phyloP scores from a whole-genome alignment of 64 coral and sea anemone species.

The Porites australiensis region DNA sequence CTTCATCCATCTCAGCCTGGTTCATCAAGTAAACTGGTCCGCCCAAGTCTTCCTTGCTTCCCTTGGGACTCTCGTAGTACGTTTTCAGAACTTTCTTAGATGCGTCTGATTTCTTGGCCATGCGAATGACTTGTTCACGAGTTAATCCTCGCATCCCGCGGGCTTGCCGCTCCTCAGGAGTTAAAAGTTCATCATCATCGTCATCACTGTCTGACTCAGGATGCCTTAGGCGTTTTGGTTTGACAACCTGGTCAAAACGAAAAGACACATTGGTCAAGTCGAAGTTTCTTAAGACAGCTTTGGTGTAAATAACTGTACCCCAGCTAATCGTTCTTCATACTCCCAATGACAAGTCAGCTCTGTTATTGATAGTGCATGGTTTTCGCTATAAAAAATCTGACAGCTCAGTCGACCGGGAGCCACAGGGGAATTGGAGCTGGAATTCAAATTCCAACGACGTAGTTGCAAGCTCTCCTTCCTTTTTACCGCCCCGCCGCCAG shows the following conservation, averaged over 20 bases:
- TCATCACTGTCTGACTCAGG: conserved; percentile 54
- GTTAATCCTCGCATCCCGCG: conserved; percentile 72
- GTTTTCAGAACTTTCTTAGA: conserved; percentile 67
- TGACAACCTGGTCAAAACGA: neutral
- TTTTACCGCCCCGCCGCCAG: too few relatives aligned
- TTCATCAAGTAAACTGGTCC: conserved; percentile 74
- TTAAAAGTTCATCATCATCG: conserved; percentile 2
- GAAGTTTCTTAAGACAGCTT: too few relatives aligned
- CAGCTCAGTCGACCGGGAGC: too few relatives aligned
- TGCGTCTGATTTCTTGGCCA: conserved; percentile 96
- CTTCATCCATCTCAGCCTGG: conserved; percentile 89
- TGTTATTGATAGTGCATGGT: too few relatives aligned
- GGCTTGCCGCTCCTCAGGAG: conserved; percentile 4
- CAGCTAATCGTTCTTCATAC: too few relatives aligned
- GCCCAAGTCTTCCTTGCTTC: conserved; percentile 66
- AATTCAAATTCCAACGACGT: too few relatives aligned
- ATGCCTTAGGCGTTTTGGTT: conserved; percentile 31
- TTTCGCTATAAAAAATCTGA: too few relatives aligned
- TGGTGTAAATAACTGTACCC: too few relatives aligned
- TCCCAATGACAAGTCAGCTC: too few relatives aligned
- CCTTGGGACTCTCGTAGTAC: conserved; percentile 77
- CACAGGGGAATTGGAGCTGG: too few relatives aligned
- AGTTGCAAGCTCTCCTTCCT: too few relatives aligned
- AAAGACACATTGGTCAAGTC: too few relatives aligned
- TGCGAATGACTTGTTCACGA: conserved; percentile 88